A percentile compares a stretch with the other conserved stretches of the same genome.
These are phyloP conservation scores for Xanthostigma xanthostigma DNA, from an alignment of 2,888 invertebrate species.

Conservation along the genomic window DNA sequence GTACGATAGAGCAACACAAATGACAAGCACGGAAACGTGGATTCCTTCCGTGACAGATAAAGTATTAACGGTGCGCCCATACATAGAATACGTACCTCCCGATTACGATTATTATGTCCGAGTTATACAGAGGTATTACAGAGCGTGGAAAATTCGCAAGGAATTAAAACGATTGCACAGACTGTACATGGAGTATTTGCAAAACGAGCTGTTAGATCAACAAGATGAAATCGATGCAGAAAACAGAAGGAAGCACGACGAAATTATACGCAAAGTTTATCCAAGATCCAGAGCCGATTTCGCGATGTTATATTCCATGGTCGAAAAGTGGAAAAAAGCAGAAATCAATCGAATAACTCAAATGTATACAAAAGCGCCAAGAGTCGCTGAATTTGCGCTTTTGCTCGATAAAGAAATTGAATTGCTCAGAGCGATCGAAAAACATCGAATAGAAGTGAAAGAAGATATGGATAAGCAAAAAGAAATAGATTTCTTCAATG, in stretches of 20 bases:
- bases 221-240: constrained; percentile 31
- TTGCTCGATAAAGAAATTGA: constrained; percentile 61
- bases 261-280: constrained; percentile 49
- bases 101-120: constrained; percentile 35
- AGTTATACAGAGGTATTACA: constrained; percentile 50
- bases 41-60: constrained; percentile 48
- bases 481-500: constrained; percentile 45
- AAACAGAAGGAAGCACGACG: constrained; percentile 35
- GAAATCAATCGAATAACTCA: constrained; percentile 46
- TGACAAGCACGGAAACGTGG: constrained; percentile 37
- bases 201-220: constrained; percentile 36
- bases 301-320: constrained; percentile 53
- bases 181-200: constrained; percentile 33
- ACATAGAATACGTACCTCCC: constrained; percentile 39
- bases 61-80: constrained; percentile 45
- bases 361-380: constrained; percentile 49
- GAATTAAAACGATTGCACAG: constrained; percentile 32
- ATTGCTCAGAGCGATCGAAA: constrained; percentile 51
- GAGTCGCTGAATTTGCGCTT: constrained; percentile 52
- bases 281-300: constrained; percentile 59
- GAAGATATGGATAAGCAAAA: constrained; percentile 42
- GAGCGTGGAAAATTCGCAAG: constrained; percentile 38
- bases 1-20: constrained; percentile 45
- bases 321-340: constrained; percentile 50
- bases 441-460: constrained; percentile 43